Evolutionary conservation across 2,888 invertebrate species (phyloP), one percentile per base, ranked within the genome.

Genomic region (Yponomeuta plumbellus): DNA sequence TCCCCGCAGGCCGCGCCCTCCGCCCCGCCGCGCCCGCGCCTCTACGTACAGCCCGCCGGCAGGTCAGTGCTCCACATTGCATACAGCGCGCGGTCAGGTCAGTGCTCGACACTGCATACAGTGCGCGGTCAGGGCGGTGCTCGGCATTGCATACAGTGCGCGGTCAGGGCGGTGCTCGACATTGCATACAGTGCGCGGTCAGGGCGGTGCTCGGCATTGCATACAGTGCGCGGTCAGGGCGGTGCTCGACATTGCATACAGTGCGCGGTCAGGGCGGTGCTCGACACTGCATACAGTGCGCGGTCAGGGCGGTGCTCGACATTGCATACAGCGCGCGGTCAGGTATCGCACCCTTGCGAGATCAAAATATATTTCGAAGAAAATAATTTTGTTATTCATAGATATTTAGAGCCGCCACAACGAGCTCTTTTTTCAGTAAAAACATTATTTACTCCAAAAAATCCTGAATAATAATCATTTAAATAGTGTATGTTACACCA

Each of bases 231-330:
- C 59, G 21, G 22, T 11, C 11, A 21, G 21, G 1, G 2, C 6
- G 22, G 94, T 66, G 93, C 96, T 0, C 97, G 93, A 11, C 39
- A 95, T 8, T 98, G 95, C 78, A 93, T 97, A 34, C 86, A 87
- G 40, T 71, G 71, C 1, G 67, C 72, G 11, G 72, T 73, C 65
- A 76, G 77, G 58, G 76, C 11, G 1, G n/a, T 56, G 20, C 13
- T 17, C 11, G 6, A n/a, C n/a, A n/a, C n/a, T n/a, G 20, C 13
- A 20, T 52, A 26, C 26, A 26, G 26, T 5, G 4, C 26, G 26
- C n/a, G 11, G 72, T 73, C 65, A 76, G 77, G 58, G 76, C 13
- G 0, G n/a, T 56, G 20, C 17, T 5, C 13, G 5, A 26, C 26
- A 26, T 26, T 4, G 4, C 17, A 6, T 56, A 8, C 8, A 34